Conservation (phyloP, 1,140 invertebrate genomes). For the Drosophila punjabiensis region DNA sequence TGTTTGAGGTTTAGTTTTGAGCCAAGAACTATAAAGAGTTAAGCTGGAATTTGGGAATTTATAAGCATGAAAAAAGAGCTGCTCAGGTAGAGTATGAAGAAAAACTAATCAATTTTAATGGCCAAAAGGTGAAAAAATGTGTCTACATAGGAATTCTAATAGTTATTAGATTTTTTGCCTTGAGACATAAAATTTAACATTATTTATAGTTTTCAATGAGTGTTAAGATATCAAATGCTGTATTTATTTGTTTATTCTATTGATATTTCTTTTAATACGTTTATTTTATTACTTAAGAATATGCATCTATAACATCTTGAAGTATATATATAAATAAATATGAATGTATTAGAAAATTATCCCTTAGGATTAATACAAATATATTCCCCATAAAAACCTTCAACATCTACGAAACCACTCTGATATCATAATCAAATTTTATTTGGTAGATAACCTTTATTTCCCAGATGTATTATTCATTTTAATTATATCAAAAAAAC, state of each 20-base stretch:
- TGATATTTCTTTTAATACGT: not conserved
- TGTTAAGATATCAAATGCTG: not conserved
- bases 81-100: not conserved
- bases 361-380: not conserved
- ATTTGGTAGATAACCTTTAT: not conserved
- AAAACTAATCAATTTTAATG: not conserved
- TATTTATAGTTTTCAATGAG: not conserved
- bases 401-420: not conserved
- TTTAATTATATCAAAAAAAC: constrained; percentile 5
- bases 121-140: not conserved
- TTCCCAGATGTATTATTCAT: not conserved
- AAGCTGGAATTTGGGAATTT: constrained; percentile 4
- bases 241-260: not conserved
- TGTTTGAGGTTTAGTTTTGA: constrained; percentile 9
- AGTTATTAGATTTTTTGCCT: not conserved
- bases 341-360: too few relatives aligned
- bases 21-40: not conserved
- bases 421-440: not conserved
- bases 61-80: not conserved
- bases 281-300: too few relatives aligned
- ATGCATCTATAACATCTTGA: too few relatives aligned
- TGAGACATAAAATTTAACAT: not conserved
- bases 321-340: too few relatives aligned
- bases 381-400: not conserved
- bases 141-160: not conserved